Conservation (phyloP, 2,797 vertebrate species). For the Typhlichthys subterraneus region DNA sequence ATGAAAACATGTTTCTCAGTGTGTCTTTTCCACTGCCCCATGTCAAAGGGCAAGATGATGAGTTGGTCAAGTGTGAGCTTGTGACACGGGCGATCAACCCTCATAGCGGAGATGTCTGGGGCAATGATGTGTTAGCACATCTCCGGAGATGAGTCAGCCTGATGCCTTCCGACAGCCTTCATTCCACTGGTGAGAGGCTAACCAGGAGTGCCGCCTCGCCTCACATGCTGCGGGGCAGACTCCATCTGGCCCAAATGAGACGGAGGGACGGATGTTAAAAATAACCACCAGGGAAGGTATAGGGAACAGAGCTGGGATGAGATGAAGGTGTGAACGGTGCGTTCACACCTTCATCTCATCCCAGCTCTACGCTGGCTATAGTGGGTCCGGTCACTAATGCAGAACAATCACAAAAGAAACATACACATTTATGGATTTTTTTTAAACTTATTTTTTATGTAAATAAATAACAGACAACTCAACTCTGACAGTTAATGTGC, state of each 20-base stretch:
- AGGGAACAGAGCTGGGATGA: conserved; percentile 22
- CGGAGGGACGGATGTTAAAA: conserved; percentile 67
- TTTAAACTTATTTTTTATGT: conserved; percentile 55
- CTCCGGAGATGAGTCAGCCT: conserved; percentile 74
- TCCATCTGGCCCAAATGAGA: conserved; percentile 74
- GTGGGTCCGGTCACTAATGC: conserved; percentile 21
- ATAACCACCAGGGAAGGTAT: conserved; percentile 71
- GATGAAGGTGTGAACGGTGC: conserved; percentile 46
- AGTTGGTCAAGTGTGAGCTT: conserved; percentile 64
- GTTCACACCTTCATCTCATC: no score
- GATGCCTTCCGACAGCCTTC: conserved; percentile 76
- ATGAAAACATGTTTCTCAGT: conserved; percentile 44
- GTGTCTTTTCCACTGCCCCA: not conserved
- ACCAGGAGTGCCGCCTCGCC: conserved; percentile 66
- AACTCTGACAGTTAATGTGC: conserved; percentile 56
- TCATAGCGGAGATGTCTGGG: conserved; percentile 56
- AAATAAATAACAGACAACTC: conserved; percentile 54
- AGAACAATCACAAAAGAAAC: conserved; percentile 39
- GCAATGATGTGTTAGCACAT: conserved; percentile 74
- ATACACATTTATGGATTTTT: conserved; percentile 58
- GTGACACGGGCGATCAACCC: conserved; percentile 64
- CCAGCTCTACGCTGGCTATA: no score
- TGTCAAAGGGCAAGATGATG: conserved; percentile 54
- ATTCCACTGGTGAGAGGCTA: conserved; percentile 70
- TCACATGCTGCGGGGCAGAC: conserved; percentile 70